Evolutionary conservation across 2,113 vertebrate species (phyloP), one percentile per base, ranked within the genome.

Genomic region (Oryzias celebensis): DNA sequence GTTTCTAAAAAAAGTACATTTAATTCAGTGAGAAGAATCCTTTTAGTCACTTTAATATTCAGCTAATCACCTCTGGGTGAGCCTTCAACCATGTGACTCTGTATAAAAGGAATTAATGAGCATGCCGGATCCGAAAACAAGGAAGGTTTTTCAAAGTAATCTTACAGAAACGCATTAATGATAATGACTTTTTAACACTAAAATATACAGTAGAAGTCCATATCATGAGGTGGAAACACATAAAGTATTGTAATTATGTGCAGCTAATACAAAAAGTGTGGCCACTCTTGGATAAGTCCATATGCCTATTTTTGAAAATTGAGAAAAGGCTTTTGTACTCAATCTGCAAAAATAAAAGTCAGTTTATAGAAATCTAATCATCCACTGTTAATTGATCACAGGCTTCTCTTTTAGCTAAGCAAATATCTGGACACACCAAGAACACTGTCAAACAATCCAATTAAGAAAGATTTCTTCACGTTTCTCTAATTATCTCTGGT

Each of bases 11-110:
- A 45, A 45, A 17, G 5, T 15, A 63, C 52, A 41, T 60, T 60
- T 47, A 51, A 43, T 52, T 24, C 28, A 24, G 23, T 42, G 55
- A 46, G 42, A 49, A 70, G 22, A 44, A 60, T 67, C 51, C 28
- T 57, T 61, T 59, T n/a, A 49, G 45, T 77, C 59, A 50, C 24
- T 57, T 58, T 66, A 36, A 36, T 36, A 36, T 48, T 31, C 17
- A 62, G 28, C 44, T 28, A 26, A 64, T 69, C 43, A 54, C 63
- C 17, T 55, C 49, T 46, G 56, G 60, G 20, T 57, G 47, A 59
- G 41, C 18, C 8, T 15, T 22, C 16, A 15, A 41, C 53, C 23
- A 16, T 42, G 58, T 55, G 15, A 53, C 36, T 68, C 50, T 53
- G 24, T 52, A 43, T 58, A 28, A 71, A 67, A 66, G 54, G 20